phyloP scores from a whole-genome alignment of 2,797 vertebrate genomes.

The Gobionotothen gibberifrons region DNA sequence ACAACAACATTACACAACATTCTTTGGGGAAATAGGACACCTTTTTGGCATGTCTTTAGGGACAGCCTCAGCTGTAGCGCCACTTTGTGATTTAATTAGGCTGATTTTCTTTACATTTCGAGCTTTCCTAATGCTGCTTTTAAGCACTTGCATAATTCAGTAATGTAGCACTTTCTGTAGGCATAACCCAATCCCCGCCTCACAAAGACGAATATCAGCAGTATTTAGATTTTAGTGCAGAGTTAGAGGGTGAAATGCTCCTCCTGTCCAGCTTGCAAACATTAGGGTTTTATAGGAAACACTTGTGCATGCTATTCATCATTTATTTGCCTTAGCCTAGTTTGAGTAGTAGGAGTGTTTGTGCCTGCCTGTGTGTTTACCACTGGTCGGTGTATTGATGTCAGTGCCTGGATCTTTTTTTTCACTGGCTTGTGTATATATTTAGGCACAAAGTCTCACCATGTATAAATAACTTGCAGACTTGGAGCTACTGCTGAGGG shows the following conservation, averaged over 20 bases:
- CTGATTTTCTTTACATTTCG: constrained; percentile 2
- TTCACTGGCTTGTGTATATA: constrained; percentile 57
- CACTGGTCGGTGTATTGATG: constrained; percentile 39
- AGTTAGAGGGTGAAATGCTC: not conserved
- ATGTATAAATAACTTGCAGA: constrained; percentile 68
- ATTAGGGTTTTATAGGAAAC: constrained; percentile 32
- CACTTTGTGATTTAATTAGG: constrained; percentile 26
- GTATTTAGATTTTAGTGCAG: constrained; percentile 19
- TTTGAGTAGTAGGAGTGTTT: too few relatives aligned
- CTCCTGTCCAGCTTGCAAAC: constrained; percentile 13
- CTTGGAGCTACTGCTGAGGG: constrained; percentile 25
- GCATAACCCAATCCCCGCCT: not conserved
- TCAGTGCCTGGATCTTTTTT: constrained; percentile 45
- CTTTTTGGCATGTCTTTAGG: constrained; percentile 27
- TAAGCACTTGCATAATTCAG: constrained; percentile 51
- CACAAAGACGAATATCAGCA: constrained; percentile 7
- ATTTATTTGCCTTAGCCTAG: not conserved
- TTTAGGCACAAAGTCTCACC: constrained; percentile 65
- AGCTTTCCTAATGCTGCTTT: constrained; percentile 15
- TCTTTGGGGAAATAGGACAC: constrained; percentile 41
- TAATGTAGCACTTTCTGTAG: not conserved
- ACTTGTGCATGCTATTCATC: constrained; percentile 9
- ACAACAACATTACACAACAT: not conserved
- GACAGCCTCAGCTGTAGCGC: constrained; percentile 20
- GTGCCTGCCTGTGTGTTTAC: not conserved